phyloP scores from a whole-genome alignment of 2,888 invertebrate species.

The Panopea generosa region DNA sequence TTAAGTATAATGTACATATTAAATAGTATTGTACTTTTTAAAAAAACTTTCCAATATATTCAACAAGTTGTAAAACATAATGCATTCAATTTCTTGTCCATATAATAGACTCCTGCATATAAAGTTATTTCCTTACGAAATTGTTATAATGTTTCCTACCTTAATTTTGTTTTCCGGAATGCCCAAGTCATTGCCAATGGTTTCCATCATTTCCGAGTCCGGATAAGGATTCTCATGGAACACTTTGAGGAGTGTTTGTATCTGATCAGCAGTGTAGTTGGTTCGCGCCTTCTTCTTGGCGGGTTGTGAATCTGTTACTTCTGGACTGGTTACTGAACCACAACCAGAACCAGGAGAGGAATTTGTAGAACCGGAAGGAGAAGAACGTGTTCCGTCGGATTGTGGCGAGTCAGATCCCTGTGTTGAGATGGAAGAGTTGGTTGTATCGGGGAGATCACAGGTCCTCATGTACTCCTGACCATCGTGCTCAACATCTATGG shows the following conservation, averaged over 20 bases:
- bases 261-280: constrained; percentile 70
- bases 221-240: constrained; percentile 74
- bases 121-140: too few species aligned
- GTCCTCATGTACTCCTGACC: constrained; percentile 44
- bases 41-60: too few species aligned
- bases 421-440: constrained; percentile 66
- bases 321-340: constrained; percentile 52
- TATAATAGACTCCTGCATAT: too few species aligned
- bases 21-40: too few species aligned
- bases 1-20: too few species aligned
- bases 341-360: constrained; percentile 45
- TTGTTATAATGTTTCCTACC: constrained; percentile 51
- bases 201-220: constrained; percentile 71
- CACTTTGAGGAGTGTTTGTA: constrained; percentile 66
- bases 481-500: constrained; percentile 44
- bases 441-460: constrained; percentile 51
- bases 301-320: constrained; percentile 25
- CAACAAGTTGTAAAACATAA: too few species aligned
- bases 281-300: constrained; percentile 69
- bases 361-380: constrained; percentile 44
- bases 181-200: constrained; percentile 65
- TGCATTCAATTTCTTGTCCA: too few species aligned
- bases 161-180: constrained; percentile 71
- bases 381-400: constrained; percentile 49
- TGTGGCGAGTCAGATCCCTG: constrained; percentile 57